Evolutionary conservation across 2,113 vertebrate genomes (phyloP).

Genomic region (Gadus macrocephalus): DNA sequence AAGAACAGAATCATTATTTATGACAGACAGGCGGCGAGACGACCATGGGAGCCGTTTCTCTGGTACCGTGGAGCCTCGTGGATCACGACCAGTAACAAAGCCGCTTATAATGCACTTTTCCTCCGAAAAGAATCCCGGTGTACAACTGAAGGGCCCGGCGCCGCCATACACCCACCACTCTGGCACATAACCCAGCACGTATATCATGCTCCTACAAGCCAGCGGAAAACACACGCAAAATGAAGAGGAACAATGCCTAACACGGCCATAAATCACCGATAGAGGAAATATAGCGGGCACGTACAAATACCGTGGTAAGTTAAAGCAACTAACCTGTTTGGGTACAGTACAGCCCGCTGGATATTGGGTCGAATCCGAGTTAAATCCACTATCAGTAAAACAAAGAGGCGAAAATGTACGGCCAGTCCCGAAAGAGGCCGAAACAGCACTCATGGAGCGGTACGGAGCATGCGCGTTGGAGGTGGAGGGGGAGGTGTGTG

Average conservation of each 20-base stretch:
- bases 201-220: constrained; percentile 68
- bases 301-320: constrained; percentile 19
- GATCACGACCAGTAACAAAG: background rate
- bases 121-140: background rate
- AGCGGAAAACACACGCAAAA: constrained; percentile 63
- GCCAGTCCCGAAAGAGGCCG: constrained; percentile 78
- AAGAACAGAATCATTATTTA: background rate
- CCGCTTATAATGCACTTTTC: background rate
- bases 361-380: constrained; percentile 72
- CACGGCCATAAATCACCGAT: constrained; percentile 32
- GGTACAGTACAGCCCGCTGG: constrained; percentile 64
- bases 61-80: background rate
- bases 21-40: background rate
- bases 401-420: constrained; percentile 83
- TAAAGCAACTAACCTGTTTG: constrained; percentile 68
- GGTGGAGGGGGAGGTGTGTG: constrained; percentile 13
- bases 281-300: constrained; percentile 22
- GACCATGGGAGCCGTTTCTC: background rate
- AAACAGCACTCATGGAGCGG: constrained; percentile 66
- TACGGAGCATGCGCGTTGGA: constrained; percentile 65
- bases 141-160: background rate
- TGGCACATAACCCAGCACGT: constrained; percentile 51
- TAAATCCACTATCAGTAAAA: constrained; percentile 81
- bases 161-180: background rate
- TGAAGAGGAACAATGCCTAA: constrained; percentile 49